Evolutionary conservation across 2,888 invertebrate species (phyloP).

Genomic region (Dryocosmus kuriphilus): DNA sequence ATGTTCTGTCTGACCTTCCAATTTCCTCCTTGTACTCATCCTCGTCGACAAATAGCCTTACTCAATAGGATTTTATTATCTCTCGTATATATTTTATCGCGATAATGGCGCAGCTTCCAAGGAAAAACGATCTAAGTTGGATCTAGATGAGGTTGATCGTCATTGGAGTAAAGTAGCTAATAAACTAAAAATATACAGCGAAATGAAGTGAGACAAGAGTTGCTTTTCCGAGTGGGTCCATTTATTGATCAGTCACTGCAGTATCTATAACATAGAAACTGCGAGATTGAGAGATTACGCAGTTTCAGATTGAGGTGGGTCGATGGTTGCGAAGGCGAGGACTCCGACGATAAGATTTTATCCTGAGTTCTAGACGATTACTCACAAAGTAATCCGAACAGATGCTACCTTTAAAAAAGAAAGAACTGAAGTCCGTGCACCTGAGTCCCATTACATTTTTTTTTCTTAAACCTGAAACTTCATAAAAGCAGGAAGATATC

Average conservation of each 20-base stretch:
- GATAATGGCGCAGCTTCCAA: conserved; percentile 28
- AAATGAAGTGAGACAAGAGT: conserved; percentile 48
- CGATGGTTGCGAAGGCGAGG: conserved; percentile 12
- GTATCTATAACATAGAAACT: conserved; percentile 1
- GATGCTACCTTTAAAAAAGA: conserved; percentile 39
- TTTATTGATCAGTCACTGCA: conserved; percentile 52
- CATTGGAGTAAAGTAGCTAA: conserved; percentile 49
- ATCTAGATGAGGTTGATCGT: conserved; percentile 18
- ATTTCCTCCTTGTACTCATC: conserved; percentile 17
- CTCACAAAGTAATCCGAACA: conserved; percentile 41
- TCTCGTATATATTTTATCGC: conserved; percentile 29
- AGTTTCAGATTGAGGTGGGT: conserved; percentile 36
- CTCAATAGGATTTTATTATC: conserved; percentile 49
- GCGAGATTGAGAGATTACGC: conserved; percentile 35
- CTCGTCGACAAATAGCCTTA: conserved; percentile 52
- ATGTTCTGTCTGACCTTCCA: too few relatives aligned
- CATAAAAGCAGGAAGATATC: conserved; percentile 13
- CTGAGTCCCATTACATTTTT: conserved; percentile 35
- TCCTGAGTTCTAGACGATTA: conserved; percentile 35
- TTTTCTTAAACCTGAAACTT: conserved; percentile 30
- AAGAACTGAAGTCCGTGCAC: conserved; percentile 11
- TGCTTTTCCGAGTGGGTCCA: conserved; percentile 48
- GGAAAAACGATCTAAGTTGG: conserved; percentile 23
- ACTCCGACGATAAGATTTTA: conserved; percentile 37
- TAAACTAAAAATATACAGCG: conserved; percentile 52